phyloP scores from a whole-genome alignment of 2,888 invertebrate species.

The Taphrorychus bicolor region DNA sequence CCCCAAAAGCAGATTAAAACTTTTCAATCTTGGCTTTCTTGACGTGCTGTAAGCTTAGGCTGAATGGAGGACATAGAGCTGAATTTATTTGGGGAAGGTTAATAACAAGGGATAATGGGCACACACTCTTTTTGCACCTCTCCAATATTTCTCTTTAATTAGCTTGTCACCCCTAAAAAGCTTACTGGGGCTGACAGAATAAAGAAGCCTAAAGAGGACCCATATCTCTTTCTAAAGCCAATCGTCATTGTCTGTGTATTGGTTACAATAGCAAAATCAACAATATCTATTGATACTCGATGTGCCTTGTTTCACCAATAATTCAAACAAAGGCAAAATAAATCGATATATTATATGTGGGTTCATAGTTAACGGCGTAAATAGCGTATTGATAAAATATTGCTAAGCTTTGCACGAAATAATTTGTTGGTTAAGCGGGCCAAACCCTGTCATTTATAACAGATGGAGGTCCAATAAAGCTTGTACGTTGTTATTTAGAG shows the following conservation, averaged over 20 bases:
- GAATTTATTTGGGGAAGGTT: constrained; percentile 4
- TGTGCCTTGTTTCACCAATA: not conserved
- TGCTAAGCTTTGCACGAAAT: not conserved
- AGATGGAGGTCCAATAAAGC: not conserved
- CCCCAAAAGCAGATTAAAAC: too few relatives aligned
- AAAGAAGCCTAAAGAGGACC: not conserved
- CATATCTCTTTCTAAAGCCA: not conserved
- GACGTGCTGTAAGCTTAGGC: too few relatives aligned
- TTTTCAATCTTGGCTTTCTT: too few relatives aligned
- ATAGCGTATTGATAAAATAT: constrained; percentile 1
- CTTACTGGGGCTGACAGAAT: not conserved
- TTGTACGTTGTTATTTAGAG: not conserved
- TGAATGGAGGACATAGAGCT: not conserved
- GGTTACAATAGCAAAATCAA: not conserved
- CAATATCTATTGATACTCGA: too few relatives aligned
- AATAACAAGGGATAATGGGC: constrained; percentile 13
- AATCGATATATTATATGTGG: not conserved
- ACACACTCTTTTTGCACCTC: constrained; percentile 9
- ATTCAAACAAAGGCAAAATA: not conserved
- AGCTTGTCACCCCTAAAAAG: constrained; percentile 6
- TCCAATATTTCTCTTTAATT: constrained; percentile 9
- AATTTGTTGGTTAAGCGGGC: not conserved
- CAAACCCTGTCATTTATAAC: not conserved
- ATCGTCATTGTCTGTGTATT: not conserved
- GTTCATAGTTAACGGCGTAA: constrained; percentile 4